Conservation (phyloP, 2,797 vertebrate species). For the Phataginus tricuspis region DNA sequence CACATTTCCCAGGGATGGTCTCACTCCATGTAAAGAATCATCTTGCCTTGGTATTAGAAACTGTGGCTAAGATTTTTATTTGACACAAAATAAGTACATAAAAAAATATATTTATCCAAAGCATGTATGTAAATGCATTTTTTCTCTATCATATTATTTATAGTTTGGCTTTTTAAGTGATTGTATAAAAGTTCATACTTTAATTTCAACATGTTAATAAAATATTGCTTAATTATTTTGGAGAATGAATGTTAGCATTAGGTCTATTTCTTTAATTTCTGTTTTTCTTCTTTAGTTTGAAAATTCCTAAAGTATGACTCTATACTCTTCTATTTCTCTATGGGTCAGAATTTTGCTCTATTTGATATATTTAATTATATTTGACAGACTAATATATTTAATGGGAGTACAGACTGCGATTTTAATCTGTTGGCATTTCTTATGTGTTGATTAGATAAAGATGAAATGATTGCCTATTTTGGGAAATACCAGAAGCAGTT, state of each 20-base stretch:
- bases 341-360: background rate
- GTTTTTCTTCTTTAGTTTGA: background rate
- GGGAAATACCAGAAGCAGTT: background rate
- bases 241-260: constrained; percentile 43
- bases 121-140: background rate
- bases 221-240: constrained; percentile 35
- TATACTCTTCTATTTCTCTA: background rate
- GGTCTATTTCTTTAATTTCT: constrained; percentile 58
- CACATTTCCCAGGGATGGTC: background rate
- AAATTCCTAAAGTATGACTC: background rate
- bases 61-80: background rate
- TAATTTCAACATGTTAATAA: constrained; percentile 61
- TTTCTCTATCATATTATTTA: constrained; percentile 39
- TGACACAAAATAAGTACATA: background rate
- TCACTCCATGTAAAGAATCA: background rate
- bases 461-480: background rate
- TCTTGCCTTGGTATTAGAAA: background rate
- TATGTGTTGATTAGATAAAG: background rate
- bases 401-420: background rate
- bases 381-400: background rate
- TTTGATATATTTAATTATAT: background rate
- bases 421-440: background rate
- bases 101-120: background rate
- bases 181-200: constrained; percentile 41
- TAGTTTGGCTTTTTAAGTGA: background rate